Evolutionary conservation across 2,888 invertebrate genomes (phyloP), one percentile per base, ranked within the genome.

Genomic region (Congeria kusceri): DNA sequence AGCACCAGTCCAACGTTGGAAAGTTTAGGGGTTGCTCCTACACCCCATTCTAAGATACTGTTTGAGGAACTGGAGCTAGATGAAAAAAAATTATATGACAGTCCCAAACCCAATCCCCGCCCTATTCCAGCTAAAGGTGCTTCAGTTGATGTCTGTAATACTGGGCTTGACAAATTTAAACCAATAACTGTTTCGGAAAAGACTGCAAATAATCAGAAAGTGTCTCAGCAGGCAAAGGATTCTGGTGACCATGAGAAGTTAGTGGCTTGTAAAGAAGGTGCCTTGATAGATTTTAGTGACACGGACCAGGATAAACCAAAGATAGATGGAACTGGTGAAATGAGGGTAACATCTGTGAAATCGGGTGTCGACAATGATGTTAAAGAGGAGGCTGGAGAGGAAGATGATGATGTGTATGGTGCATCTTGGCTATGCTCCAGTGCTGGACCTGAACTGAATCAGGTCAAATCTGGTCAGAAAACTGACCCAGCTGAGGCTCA

Each of bases 1-100:
- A n/a, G 44, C 13, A n/a, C n/a, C 5, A 75, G 75, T 58, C 75
- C 75, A 27, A 68, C 68, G 23, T 64, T 75, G 39, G 47, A 46
- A 1, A n/a, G 20, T 5, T 63, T 75, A 47, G 75, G 69, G 5
- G 32, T 63, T 20, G 75, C 75, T 11, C 75, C 75, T 11, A 23
- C 29, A n/a, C 39, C 61, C n/a, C 46, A 44, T 28, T 25, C 1
- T 3, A 47, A 25, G 46, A 68, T 0, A 9, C 18, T 27, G 25
- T 13, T 64, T 46, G 49, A 27, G 25, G 47, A 7, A 28, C 49
- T 20, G 2, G 25, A 62, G 49, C 32, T 0, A 20, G 53, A 11
- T 13, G 47, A 20, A 5, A 25, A 32, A 13, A 28, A 47, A 32
- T 29, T 65, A 18, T 23, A 56, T 20, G 32, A 32, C 3, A 28